Evolutionary conservation across 2,797 vertebrate species (phyloP).

Genomic region (Aeoliscus strigatus): DNA sequence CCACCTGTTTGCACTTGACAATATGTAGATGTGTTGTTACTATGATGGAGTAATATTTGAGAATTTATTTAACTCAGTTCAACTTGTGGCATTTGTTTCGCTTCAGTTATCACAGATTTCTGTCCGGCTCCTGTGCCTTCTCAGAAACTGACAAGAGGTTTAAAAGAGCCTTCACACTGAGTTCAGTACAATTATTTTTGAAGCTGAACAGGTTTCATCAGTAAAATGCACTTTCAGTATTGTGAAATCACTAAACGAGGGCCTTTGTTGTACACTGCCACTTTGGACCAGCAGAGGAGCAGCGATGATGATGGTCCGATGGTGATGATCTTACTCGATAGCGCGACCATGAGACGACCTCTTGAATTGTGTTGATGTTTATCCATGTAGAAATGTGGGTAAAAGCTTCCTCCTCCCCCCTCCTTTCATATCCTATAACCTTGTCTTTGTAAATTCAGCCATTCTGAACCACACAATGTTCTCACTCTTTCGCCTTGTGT

Average conservation of each 20-base stretch:
- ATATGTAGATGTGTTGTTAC: no score
- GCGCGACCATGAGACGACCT: constrained; percentile 9
- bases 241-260: background rate
- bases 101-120: no score
- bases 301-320: background rate
- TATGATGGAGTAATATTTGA: no score
- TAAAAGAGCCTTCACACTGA: no score
- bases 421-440: constrained; percentile 6
- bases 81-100: no score
- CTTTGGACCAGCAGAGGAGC: background rate
- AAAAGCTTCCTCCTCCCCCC: background rate
- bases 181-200: no score
- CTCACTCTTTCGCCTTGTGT: constrained; percentile 1
- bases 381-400: constrained; percentile 10
- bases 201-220: no score
- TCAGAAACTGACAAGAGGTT: no score
- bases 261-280: background rate
- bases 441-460: constrained; percentile 20
- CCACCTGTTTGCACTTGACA: no score
- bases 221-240: no score
- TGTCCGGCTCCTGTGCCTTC: no score
- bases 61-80: no score
- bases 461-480: constrained; percentile 13
- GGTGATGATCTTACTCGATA: constrained; percentile 1
- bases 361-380: constrained; percentile 11